Evolutionary conservation across 1,140 invertebrate genomes (phyloP).

Genomic region (Thalassaphorura encarpata): DNA sequence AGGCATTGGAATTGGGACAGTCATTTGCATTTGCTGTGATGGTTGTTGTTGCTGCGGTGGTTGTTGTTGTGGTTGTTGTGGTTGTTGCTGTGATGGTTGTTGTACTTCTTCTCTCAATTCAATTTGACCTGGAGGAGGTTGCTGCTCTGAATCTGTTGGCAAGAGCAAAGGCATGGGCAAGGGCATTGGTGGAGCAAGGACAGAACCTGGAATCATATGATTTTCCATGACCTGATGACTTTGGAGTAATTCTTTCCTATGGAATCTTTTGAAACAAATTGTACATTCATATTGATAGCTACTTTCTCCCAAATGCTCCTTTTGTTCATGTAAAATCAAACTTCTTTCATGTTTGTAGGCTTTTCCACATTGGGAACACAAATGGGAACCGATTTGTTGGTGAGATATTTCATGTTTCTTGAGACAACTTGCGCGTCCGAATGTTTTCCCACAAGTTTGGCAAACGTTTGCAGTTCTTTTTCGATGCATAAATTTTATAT

Average conservation of each 20-base stretch:
- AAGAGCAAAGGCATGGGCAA: background rate
- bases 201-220: background rate
- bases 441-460: background rate
- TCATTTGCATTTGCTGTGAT: too few relatives aligned
- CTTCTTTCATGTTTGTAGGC: background rate
- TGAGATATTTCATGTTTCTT: background rate
- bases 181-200: background rate
- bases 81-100: too few relatives aligned
- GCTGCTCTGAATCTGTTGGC: background rate
- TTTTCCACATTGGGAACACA: slow-evolving; percentile 1
- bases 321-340: background rate
- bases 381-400: background rate
- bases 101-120: background rate
- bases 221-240: background rate
- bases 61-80: too few relatives aligned
- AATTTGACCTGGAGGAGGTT: background rate
- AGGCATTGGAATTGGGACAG: too few relatives aligned
- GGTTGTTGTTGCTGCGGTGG: too few relatives aligned
- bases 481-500: background rate
- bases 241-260: background rate
- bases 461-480: background rate
- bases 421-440: background rate
- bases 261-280: background rate
- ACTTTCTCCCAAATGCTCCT: background rate
- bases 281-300: background rate